Conservation (phyloP, 2,888 invertebrate species). For the Andrena fulva region DNA sequence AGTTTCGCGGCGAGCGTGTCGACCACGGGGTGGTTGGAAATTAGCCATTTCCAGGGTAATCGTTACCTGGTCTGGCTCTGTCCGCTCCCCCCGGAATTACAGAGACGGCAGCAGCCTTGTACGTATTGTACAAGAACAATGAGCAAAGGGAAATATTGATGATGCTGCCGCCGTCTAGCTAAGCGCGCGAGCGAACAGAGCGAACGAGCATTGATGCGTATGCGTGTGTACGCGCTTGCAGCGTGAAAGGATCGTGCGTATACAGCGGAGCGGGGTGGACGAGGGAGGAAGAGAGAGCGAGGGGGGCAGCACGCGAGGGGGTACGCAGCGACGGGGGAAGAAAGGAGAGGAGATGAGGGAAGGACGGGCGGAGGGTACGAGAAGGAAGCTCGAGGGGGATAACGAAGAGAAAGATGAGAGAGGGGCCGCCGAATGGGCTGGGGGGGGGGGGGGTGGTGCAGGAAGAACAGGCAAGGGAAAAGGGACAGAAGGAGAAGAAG, state of each 20-base stretch:
- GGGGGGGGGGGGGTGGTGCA: constrained; percentile 13
- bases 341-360: constrained; percentile 25
- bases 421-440: constrained; percentile 42
- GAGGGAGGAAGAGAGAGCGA: constrained; percentile 57
- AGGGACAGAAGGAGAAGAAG: constrained; percentile 26
- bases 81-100: constrained; percentile 70
- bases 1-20: constrained; percentile 16
- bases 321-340: constrained; percentile 31
- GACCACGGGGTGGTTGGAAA: constrained; percentile 64
- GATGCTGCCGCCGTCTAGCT: constrained; percentile 76
- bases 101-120: constrained; percentile 71
- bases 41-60: constrained; percentile 77
- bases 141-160: constrained; percentile 88
- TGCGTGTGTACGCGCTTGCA: constrained; percentile 63
- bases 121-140: constrained; percentile 83
- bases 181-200: constrained; percentile 54
- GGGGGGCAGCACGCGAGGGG: constrained; percentile 50
- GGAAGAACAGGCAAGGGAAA: constrained; percentile 57
- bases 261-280: constrained; percentile 55
- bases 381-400: constrained; percentile 35
- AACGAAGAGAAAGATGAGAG: constrained; percentile 62
- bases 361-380: constrained; percentile 5
- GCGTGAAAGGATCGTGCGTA: constrained; percentile 70
- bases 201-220: constrained; percentile 30
- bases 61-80: constrained; percentile 68